phyloP scores from a whole-genome alignment of 2,113 vertebrate genomes.

The Nothocercus julius region DNA sequence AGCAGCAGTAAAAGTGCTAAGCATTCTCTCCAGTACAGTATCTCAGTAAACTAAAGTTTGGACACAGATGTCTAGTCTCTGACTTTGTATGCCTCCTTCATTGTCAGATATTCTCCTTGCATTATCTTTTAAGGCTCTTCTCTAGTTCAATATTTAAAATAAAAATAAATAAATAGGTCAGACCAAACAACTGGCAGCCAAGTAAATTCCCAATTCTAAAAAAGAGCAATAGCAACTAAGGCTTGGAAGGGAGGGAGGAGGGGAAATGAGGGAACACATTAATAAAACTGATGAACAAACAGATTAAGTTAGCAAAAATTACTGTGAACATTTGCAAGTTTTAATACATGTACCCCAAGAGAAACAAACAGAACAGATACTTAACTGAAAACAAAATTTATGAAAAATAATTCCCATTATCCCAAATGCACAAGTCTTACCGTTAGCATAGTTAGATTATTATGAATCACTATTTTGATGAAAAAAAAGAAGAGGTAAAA shows the following conservation, averaged over 20 bases:
- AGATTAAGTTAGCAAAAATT: background rate
- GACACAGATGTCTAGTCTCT: background rate
- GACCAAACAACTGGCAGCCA: background rate
- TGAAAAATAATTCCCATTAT: slow-evolving; percentile 6
- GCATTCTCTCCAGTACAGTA: background rate
- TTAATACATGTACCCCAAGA: background rate
- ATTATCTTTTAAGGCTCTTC: background rate
- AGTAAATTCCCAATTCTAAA: background rate
- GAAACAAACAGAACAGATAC: background rate
- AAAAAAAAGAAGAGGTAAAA: background rate
- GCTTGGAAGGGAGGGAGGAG: background rate
- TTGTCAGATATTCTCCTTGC: background rate
- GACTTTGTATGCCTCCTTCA: background rate
- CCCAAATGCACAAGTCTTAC: background rate
- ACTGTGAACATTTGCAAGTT: background rate
- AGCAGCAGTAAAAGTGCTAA: background rate
- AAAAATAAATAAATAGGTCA: background rate
- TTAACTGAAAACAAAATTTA: slow-evolving; percentile 37
- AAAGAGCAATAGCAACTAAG: background rate
- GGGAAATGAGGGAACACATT: background rate
- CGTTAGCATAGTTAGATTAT: background rate
- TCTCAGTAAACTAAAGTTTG: background rate
- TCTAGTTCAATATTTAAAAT: background rate
- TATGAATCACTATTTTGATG: slow-evolving; percentile 11
- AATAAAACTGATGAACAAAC: background rate